Base-by-base conservation (phyloP, 1,140 invertebrate species). In the Carposina sasakii region DNA sequence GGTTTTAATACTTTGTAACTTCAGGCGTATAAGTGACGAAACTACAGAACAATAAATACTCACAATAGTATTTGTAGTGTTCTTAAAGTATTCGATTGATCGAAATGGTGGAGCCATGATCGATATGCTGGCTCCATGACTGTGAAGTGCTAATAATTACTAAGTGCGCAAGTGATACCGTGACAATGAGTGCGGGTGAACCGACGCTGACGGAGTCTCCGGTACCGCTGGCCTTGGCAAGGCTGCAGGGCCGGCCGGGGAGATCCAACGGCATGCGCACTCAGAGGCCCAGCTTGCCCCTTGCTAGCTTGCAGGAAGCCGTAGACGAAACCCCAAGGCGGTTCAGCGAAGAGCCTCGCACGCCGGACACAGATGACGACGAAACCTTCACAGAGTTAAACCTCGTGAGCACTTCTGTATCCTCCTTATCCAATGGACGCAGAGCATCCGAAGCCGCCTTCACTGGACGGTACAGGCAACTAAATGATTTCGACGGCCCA, bases 401-500 rank as follows among this genome's bases (percentile, higher is more conserved):
- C 2, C 63, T 77, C 10, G 66, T 69, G 17, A 20, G 67, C 69
- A 41, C 60, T 67, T 0, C 54, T 63, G 47, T 81, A 48, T 13
- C 46, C 49, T 66, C 64, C 19, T 61, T 67, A 15, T 68, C 79
- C 1, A 63, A 74, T 34, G 75, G 75, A 10, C 71, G 81, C 12
- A 62, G 81, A 50, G 76, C 76, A 12, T 84, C 81, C 1, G 76
- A 81, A 41, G 79, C 76, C 16, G 71, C 71, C 6, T 84, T 81
- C 41, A 65, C 77, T 37, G 81, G 82, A 54, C 67, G 81, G 71
- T 72, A 74, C 45, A 67, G 75, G 63, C 68, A 81, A 60, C 40
- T 77, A 55, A 71, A 82, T 71, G 85, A 67, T 63, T 76, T 87
- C 85, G 88, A 87, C 86, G 86, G 81, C 57, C 36, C 85, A 67